These are phyloP conservation scores for Noctua janthe DNA, from an alignment of 2,888 invertebrate genomes.

Conservation along the genomic window DNA sequence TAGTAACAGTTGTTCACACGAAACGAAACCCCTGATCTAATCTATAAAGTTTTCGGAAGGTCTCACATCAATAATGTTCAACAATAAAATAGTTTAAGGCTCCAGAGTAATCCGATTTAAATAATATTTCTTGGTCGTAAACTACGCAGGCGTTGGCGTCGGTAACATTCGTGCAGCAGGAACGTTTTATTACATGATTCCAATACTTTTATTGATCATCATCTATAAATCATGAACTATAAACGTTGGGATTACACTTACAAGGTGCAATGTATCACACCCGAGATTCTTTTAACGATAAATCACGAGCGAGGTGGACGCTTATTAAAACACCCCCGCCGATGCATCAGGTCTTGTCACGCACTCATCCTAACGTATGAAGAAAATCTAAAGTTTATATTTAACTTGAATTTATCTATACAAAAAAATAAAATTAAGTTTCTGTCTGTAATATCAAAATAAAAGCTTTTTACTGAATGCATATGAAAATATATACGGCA, in stretches of 20 bases:
- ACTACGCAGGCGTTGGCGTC: conserved; percentile 72
- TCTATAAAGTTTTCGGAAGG: conserved; percentile 66
- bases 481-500: too few relatives aligned
- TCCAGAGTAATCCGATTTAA: conserved; percentile 77
- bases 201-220: conserved; percentile 83
- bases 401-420: conserved; percentile 57
- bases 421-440: too few relatives aligned
- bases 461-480: too few relatives aligned
- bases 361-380: conserved; percentile 63
- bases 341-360: conserved; percentile 59
- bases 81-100: conserved; percentile 75
- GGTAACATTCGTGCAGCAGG: conserved; percentile 71
- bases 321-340: conserved; percentile 79
- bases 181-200: conserved; percentile 78
- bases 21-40: conserved; percentile 48
- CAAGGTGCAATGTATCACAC: conserved; percentile 81
- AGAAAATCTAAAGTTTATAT: conserved; percentile 62
- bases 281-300: conserved; percentile 77
- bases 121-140: conserved; percentile 78
- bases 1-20: conserved; percentile 68
- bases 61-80: conserved; percentile 66
- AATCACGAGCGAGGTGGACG: conserved; percentile 78
- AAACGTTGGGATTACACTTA: conserved; percentile 75
- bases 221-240: conserved; percentile 81
- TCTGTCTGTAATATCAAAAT: too few relatives aligned